Evolutionary conservation across 92 coral and sea anemone species (phyloP), one percentile per base, ranked within the genome.

Genomic region (Phenganax subtilis): DNA sequence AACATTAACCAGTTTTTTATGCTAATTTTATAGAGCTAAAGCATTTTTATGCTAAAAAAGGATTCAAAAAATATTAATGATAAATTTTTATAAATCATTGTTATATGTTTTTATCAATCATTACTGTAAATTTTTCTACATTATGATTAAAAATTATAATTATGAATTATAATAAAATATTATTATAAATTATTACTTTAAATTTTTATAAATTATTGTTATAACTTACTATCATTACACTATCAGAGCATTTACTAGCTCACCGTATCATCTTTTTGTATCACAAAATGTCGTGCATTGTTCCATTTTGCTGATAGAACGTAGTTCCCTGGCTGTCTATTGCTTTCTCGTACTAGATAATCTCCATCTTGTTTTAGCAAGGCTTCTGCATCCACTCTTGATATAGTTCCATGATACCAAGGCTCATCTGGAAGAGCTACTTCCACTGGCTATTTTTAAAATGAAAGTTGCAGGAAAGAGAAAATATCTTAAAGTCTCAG

Each of bases 341-440:
- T 82, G 28, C 99, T 96, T 75, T 96, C 99, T 67, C 99, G 90
- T n/a, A 96, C 99, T 65, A 96, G 72, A 77, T 90, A 96, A 67
- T 96, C 96, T 7, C 99, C 99, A 0, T 92, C 90, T 0, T 89
- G 66, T 65, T 84, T 83, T 51, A 96, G 81, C 58, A 90, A 61
- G 54, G 57, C 80, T 12, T 89, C 89, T 7, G 88, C 84, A 31
- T 96, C 90, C 55, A 85, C 88, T 30, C 99, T 93, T 31, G 87
- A 84, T 57, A 96, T 90, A 0, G 87, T 88, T 30, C 99, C 99
- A 78, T 96, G 97, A 80, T 92, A 96, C 99, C 99, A 96, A 66
- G 51, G 83, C 86, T 92, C 96, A n/a, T 96, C 97, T 51, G 88
- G 78, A 6, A 96, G 85, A 0, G 93, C 87, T 12, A 87, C 65